Conservation (phyloP, 2,797 vertebrate species). For the Acomys russatus region DNA sequence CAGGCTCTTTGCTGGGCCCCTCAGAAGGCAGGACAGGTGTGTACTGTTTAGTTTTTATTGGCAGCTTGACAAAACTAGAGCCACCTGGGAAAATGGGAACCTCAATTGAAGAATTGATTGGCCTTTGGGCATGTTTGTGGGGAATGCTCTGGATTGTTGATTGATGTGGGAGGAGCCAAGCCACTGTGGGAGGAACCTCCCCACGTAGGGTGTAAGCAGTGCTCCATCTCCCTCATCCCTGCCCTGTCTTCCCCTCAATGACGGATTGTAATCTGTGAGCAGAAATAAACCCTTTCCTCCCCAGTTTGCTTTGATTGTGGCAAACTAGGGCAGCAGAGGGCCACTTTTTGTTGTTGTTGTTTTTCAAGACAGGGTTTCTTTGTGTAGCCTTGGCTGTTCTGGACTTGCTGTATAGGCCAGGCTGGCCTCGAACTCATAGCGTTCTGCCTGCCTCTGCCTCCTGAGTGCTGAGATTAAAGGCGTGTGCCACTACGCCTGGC, state of each 20-base stretch:
- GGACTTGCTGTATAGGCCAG: too few species aligned
- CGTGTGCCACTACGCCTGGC: too few species aligned
- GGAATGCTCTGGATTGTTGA: neutral
- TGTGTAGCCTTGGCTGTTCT: too few species aligned
- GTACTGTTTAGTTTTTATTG: neutral
- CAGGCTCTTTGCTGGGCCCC: neutral
- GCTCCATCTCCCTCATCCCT: neutral
- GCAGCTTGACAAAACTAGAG: neutral
- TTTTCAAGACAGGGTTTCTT: too few species aligned
- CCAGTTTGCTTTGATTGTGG: neutral
- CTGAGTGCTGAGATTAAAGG: too few species aligned
- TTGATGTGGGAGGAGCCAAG: neutral
- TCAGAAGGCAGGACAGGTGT: neutral
- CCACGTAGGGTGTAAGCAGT: neutral
- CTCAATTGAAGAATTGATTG: neutral
- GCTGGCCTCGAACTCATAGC: too few species aligned
- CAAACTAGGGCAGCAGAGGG: neutral
- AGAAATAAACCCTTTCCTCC: neutral
- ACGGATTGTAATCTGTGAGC: neutral
- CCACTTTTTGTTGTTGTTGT: too few species aligned
- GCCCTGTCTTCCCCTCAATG: neutral
- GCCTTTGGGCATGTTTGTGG: neutral
- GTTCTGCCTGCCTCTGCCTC: too few species aligned
- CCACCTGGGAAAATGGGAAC: neutral
- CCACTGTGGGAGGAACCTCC: neutral